A percentile compares a stretch with the other conserved stretches of the same genome.
phyloP scores from a whole-genome alignment of 2,113 vertebrate species.

The Aythya baeri region DNA sequence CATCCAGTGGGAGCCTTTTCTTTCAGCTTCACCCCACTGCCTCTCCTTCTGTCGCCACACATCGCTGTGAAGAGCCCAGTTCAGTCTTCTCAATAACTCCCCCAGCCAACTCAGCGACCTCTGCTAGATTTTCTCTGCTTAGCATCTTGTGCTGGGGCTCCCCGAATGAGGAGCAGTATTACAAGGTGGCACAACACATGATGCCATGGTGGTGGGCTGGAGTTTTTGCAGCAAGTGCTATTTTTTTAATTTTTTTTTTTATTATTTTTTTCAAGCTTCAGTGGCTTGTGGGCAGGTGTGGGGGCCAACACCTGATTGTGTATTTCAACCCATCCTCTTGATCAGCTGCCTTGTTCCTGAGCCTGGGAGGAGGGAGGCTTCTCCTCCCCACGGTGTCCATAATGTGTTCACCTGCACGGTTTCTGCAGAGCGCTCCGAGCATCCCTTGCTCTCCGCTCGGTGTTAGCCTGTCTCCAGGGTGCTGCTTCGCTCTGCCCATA shows the following conservation, averaged over 20 bases:
- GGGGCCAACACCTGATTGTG: not conserved
- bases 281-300: not conserved
- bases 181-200: not conserved
- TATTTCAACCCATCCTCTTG: not conserved
- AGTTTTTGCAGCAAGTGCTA: not conserved
- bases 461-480: constrained; percentile 41
- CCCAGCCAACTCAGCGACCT: not conserved
- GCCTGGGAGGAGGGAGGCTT: not conserved
- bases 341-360: not conserved
- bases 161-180: not conserved
- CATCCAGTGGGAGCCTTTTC: not conserved
- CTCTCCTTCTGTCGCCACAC: not conserved
- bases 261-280: not conserved
- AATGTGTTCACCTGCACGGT: not conserved
- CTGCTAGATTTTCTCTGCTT: not conserved
- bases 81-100: not conserved
- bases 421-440: not conserved
- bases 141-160: not conserved
- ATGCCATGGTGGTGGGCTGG: not conserved
- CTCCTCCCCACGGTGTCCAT: not conserved
- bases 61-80: not conserved
- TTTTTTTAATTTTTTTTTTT: too few relatives aligned
- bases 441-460: not conserved
- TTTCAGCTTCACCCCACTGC: not conserved
- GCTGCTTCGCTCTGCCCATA: not conserved